Evolutionary conservation across 2,888 invertebrate genomes (phyloP).

Genomic region (Habroteleia sp.): DNA sequence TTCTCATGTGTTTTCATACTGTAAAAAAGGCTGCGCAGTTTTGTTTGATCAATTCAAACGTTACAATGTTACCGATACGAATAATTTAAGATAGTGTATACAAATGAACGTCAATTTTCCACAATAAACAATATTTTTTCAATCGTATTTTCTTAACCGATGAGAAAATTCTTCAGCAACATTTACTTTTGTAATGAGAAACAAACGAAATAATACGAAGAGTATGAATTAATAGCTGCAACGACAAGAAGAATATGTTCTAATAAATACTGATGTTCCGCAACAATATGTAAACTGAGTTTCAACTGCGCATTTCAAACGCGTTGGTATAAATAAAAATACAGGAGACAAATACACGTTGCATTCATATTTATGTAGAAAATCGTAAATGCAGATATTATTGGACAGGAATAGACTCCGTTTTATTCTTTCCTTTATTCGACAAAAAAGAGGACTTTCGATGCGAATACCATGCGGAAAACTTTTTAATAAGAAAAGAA

Average conservation of each 20-base stretch:
- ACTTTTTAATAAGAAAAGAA: constrained; percentile 1
- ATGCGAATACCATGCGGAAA: background rate
- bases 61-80: constrained; percentile 7
- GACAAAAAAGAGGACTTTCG: background rate
- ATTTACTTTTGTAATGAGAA: background rate
- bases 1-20: constrained; percentile 42
- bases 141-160: constrained; percentile 8
- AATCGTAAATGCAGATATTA: constrained; percentile 19
- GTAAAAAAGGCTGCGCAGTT: constrained; percentile 29
- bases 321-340: constrained; percentile 4
- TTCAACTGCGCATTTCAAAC: constrained; percentile 7
- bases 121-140: background rate
- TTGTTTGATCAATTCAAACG: constrained; percentile 31
- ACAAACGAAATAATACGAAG: too few species aligned
- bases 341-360: background rate
- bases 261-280: background rate
- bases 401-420: constrained; percentile 11
- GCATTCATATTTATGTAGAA: background rate
- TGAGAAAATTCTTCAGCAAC: background rate
- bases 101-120: background rate
- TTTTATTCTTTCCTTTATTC: constrained; percentile 4
- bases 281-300: constrained; percentile 3
- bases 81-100: constrained; percentile 37
- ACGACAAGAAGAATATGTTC: too few species aligned
- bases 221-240: too few species aligned